A percentile compares a stretch with the other conserved stretches of the same genome.
These are phyloP conservation scores for Bathybates hornii DNA, from an alignment of 2,113 vertebrate genomes.

Conservation along the genomic window DNA sequence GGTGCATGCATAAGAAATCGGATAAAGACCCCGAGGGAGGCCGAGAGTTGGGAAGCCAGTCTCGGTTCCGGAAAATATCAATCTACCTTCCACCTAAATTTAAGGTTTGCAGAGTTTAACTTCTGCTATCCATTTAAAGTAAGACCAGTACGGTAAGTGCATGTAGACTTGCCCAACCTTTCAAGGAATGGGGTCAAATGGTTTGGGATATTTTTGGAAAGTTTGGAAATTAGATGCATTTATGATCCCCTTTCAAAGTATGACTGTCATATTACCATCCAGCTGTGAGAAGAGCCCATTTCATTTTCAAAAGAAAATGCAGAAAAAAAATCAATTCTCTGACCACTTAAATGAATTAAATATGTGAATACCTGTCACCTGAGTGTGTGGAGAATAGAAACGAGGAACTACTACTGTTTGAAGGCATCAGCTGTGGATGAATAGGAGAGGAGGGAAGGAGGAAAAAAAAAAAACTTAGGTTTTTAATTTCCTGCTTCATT, in stretches of 20 bases:
- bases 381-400: not conserved
- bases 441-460: not conserved
- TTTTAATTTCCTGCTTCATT: conserved; percentile 75
- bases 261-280: not conserved
- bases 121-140: not conserved
- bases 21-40: not conserved
- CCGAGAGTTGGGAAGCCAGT: not conserved
- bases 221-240: conserved; percentile 11
- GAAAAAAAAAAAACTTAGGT: conserved; percentile 9
- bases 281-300: not conserved
- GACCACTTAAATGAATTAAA: conserved; percentile 24
- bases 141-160: not conserved
- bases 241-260: not conserved
- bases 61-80: not conserved
- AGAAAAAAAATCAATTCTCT: not conserved
- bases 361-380: conserved; percentile 24
- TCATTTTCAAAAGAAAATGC: not conserved
- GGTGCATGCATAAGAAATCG: conserved; percentile 12
- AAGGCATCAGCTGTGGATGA: conserved; percentile 29
- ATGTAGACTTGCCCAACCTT: not conserved
- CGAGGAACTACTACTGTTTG: not conserved
- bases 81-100: not conserved
- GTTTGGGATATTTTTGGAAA: conserved; percentile 48
- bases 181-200: conserved; percentile 47
- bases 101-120: not conserved